Evolutionary conservation across 2,888 invertebrate species (phyloP).

Genomic region (Amorpha juglandis): DNA sequence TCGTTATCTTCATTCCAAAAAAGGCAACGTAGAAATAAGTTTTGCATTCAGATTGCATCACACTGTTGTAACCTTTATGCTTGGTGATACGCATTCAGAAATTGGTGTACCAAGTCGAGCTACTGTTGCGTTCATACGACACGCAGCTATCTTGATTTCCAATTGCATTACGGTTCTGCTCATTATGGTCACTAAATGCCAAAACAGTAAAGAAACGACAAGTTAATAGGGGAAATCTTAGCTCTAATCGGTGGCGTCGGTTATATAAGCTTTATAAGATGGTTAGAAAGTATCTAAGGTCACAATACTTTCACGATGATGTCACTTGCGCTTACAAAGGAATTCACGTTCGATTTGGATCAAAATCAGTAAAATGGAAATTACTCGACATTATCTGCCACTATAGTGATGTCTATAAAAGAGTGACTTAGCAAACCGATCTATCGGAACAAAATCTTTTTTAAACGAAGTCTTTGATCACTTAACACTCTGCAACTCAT

Average conservation of each 20-base stretch:
- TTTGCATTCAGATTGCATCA: no score
- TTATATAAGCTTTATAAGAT: conserved; percentile 21
- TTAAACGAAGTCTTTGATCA: conserved; percentile 65
- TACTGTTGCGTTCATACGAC: not conserved
- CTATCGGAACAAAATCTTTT: conserved; percentile 42
- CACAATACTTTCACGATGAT: conserved; percentile 24
- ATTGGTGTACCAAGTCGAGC: no score
- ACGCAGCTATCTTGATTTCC: not conserved
- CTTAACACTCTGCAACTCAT: conserved; percentile 67
- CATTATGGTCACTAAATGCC: conserved; percentile 10
- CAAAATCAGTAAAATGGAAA: not conserved
- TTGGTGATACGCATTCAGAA: not conserved
- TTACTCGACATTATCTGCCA: conserved; percentile 5
- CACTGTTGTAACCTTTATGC: no score
- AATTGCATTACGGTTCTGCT: not conserved
- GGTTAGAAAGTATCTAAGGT: conserved; percentile 22
- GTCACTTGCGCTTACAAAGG: conserved; percentile 11
- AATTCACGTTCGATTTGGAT: conserved; percentile 6
- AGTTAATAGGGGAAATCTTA: conserved; percentile 14
- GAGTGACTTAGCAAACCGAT: conserved; percentile 24
- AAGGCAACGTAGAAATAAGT: no score
- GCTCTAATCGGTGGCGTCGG: conserved; percentile 21
- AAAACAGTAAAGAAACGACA: conserved; percentile 11
- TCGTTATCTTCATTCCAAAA: no score
- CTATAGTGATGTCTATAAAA: conserved; percentile 5